A percentile compares a stretch with the other conserved stretches of the same genome.
Evolutionary conservation across 2,888 invertebrate species (phyloP).

Genomic region (Microctonus hyperodae): DNA sequence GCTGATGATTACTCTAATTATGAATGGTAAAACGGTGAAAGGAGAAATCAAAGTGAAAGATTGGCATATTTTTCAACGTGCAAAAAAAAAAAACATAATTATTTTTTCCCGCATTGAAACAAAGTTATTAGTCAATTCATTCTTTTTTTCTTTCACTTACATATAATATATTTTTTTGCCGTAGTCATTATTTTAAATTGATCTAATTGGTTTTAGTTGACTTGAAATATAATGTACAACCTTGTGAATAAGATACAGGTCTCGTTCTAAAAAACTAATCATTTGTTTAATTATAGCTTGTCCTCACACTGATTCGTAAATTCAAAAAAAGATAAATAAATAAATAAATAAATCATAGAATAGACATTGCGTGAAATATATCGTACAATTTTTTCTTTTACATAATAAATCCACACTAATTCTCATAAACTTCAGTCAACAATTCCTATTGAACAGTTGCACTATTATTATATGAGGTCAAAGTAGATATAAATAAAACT

Average conservation of each 20-base stretch:
- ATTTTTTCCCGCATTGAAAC: not conserved
- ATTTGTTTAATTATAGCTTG: not conserved
- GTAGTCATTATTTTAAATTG: not conserved
- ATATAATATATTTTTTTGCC: not conserved
- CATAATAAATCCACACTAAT: not conserved
- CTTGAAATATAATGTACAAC: not conserved
- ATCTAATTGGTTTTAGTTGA: not conserved
- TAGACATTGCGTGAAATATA: too few species aligned
- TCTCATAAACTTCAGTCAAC: not conserved
- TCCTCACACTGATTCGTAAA: not conserved
- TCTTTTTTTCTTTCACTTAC: not conserved
- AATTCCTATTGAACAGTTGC: not conserved
- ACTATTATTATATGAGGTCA: slow-evolving; percentile 38
- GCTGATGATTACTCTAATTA: slow-evolving; percentile 16
- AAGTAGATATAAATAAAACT: slow-evolving; percentile 41
- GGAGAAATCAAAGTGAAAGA: slow-evolving; percentile 32
- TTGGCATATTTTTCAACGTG: not conserved
- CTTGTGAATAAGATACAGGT: not conserved
- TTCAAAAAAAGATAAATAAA: not conserved
- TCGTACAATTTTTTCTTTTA: not conserved
- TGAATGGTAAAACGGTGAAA: slow-evolving; percentile 23
- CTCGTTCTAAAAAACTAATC: not conserved
- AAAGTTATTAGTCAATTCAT: not conserved
- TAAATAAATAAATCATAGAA: not conserved
- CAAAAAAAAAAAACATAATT: not conserved